Conservation (phyloP, 2,888 invertebrate genomes). For the Cremastinae sp. region DNA sequence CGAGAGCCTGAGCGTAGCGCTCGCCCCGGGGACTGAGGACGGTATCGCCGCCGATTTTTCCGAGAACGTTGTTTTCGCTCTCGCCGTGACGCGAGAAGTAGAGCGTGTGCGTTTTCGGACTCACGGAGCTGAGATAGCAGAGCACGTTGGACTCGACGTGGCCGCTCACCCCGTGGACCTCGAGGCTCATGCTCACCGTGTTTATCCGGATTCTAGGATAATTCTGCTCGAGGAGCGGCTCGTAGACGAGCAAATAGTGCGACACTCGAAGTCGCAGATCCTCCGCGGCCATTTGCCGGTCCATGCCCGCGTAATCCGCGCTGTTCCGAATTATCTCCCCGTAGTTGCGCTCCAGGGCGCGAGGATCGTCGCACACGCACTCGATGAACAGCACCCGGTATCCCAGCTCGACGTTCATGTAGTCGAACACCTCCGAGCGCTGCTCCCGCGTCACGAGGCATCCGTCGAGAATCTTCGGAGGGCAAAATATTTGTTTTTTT, state of each 20-base stretch:
- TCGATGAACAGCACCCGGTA: constrained; percentile 95
- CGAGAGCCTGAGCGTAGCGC: constrained; percentile 88
- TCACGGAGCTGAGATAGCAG: constrained; percentile 93
- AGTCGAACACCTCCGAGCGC: constrained; percentile 88
- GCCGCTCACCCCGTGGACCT: constrained; percentile 87
- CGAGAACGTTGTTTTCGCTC: constrained; percentile 94
- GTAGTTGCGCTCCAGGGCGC: constrained; percentile 87
- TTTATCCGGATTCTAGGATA: constrained; percentile 78
- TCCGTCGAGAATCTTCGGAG: constrained; percentile 92
- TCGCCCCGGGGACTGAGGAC: constrained; percentile 91
- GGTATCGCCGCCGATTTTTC: constrained; percentile 95
- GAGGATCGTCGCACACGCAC: constrained; percentile 92
- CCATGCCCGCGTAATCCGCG: constrained; percentile 92
- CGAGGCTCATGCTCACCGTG: constrained; percentile 83
- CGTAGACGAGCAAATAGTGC: constrained; percentile 91
- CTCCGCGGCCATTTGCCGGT: constrained; percentile 88
- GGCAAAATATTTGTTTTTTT: background rate
- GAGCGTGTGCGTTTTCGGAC: constrained; percentile 90
- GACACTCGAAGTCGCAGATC: constrained; percentile 91
- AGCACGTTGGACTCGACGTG: constrained; percentile 92
- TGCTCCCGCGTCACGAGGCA: constrained; percentile 93
- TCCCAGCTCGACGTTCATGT: constrained; percentile 87
- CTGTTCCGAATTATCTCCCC: constrained; percentile 92
- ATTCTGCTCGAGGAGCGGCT: constrained; percentile 86
- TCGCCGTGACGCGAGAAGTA: constrained; percentile 98